Base-by-base conservation (phyloP, 2,113 vertebrate species). In the Pterophyllum scalare region DNA sequence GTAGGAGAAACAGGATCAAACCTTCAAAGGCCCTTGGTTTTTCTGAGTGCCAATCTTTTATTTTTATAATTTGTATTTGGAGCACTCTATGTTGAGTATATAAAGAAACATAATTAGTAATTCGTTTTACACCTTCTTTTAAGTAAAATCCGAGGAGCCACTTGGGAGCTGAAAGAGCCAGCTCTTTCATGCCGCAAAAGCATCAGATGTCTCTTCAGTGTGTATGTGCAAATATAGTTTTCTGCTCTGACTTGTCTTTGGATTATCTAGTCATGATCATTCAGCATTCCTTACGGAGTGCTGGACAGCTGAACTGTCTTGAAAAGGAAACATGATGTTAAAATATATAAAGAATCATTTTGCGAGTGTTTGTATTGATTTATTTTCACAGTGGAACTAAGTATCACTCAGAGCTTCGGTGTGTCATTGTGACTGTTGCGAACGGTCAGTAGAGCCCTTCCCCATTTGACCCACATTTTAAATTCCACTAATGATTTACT, bases 401-500 rank as follows among this genome's bases (percentile, higher is more conserved):
- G n/a, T 90, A 70, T 46, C 46, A 87, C 12, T 91, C 90, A 0
- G 81, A 81, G 1, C 72, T 88, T 2, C 75, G 88, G 1, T 93
- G 88, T 17, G 58, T 91, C 19, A 6, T 67, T 33, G 83, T 90
- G 2, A 84, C 0, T 2, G 84, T 91, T 28, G 22, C 19, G 78
- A 35, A 19, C 0, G 19, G 89, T 92, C 35, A 88, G 86, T 87
- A n/a, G 58, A 28, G 26, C 3, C 57, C 0, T 17, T 59, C 14
- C 14, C 24, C 14, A 28, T 59, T 28, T 59, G 13, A 26, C 3
- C 13, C 14, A 17, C 6, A 59, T 17, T 59, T 59, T 28, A 59
- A 59, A 28, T 59, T 0, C 43, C 43, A 46, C 43, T 14, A 46
- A 13, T 0, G 8, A 59, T 28, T 28, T 59, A 59, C 14, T 9